Conservation (phyloP, 2,888 invertebrate species). For the Limnephilus rhombicus region DNA sequence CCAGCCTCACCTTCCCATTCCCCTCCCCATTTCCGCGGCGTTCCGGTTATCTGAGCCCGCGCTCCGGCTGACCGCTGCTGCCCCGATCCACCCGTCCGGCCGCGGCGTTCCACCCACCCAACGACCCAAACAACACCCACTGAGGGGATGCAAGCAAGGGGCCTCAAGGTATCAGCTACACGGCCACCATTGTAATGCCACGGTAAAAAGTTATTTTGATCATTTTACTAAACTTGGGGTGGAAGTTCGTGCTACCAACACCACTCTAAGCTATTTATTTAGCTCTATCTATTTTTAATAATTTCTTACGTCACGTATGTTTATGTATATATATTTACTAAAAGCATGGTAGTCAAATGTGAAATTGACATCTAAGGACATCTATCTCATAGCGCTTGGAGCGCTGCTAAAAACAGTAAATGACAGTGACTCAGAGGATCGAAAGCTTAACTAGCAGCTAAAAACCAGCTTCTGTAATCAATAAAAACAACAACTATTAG, state of each 20-base stretch:
- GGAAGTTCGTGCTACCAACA: not conserved
- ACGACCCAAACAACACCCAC: not conserved
- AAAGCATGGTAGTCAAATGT: not conserved
- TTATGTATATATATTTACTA: not conserved
- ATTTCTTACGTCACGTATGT: not conserved
- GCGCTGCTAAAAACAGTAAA: not conserved
- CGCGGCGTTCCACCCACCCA: not conserved
- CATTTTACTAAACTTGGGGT: not conserved
- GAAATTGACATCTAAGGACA: not conserved
- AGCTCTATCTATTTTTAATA: too few relatives aligned
- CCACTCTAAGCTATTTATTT: not conserved
- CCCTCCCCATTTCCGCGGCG: conserved; percentile 16
- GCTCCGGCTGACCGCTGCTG: not conserved
- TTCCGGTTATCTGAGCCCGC: conserved; percentile 33
- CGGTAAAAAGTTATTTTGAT: not conserved
- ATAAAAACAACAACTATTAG: too few relatives aligned
- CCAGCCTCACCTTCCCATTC: conserved; percentile 51
- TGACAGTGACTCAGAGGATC: too few relatives aligned
- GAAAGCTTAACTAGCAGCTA: too few relatives aligned
- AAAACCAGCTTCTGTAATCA: too few relatives aligned
- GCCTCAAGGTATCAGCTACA: not conserved
- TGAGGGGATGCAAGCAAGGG: not conserved
- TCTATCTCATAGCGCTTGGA: not conserved
- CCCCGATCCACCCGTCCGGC: not conserved
- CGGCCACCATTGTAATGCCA: not conserved